A percentile compares a stretch with the other conserved stretches of the same genome.
Conservation (phyloP, 2,113 vertebrate species). For the Tragelaphus imberbis region DNA sequence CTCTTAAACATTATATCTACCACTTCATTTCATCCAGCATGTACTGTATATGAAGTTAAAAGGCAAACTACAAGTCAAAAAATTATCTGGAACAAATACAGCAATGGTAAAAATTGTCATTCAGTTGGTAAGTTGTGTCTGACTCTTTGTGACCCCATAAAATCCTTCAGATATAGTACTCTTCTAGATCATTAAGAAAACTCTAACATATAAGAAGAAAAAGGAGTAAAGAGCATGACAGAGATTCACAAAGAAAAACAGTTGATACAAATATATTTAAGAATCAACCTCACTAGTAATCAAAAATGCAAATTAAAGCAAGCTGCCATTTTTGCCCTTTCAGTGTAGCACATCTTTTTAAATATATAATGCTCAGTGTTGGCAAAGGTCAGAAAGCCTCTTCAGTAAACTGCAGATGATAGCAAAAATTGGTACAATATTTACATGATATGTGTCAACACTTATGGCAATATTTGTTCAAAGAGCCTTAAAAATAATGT, state of each 20-base stretch:
- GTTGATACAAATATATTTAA: neutral
- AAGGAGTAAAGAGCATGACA: neutral
- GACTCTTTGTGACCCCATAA: neutral
- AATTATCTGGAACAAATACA: neutral
- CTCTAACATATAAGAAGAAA: neutral
- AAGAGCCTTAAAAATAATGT: neutral
- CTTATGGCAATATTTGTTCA: neutral
- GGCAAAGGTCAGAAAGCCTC: neutral
- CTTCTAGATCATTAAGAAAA: slow-evolving; percentile 12
- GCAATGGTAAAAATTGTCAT: neutral
- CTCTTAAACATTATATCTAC: too few species aligned
- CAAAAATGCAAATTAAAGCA: neutral
- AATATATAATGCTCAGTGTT: neutral
- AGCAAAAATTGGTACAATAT: neutral
- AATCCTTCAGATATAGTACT: neutral
- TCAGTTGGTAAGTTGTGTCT: neutral
- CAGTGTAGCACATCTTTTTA: neutral
- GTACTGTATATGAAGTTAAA: neutral
- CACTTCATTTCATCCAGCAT: neutral
- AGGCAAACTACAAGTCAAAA: neutral
- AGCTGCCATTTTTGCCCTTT: neutral
- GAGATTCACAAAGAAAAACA: neutral
- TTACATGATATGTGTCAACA: neutral
- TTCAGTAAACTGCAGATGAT: neutral
- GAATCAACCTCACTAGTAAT: neutral